A percentile compares a stretch with the other conserved stretches of the same genome.
Conservation (phyloP, 2,797 vertebrate species). For the Microhierax caerulescens region DNA sequence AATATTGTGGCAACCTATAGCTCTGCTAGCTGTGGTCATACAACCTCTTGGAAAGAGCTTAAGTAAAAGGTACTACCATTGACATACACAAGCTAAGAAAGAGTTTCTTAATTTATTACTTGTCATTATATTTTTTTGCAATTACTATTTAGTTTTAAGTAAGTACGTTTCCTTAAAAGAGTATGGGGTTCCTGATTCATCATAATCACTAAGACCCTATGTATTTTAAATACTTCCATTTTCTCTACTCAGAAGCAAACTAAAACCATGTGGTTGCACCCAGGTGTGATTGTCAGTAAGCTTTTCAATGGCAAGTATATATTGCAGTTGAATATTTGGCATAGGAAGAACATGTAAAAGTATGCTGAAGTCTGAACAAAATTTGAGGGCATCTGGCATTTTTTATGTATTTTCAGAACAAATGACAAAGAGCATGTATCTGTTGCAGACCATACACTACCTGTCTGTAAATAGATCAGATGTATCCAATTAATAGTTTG, state of each 20-base stretch:
- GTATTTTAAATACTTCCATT: neutral
- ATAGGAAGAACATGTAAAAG: neutral
- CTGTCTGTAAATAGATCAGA: neutral
- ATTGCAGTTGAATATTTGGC: neutral
- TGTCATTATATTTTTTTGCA: neutral
- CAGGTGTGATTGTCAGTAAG: neutral
- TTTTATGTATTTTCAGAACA: neutral
- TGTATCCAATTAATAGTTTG: neutral
- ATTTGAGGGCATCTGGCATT: neutral
- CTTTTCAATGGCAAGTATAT: neutral
- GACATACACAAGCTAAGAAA: neutral
- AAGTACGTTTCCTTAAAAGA: neutral
- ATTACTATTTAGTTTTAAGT: neutral
- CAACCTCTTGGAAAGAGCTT: neutral
- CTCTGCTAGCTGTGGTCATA: neutral
- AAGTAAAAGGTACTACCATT: neutral
- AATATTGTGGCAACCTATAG: neutral
- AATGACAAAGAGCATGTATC: neutral
- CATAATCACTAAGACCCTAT: neutral
- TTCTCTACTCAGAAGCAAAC: neutral
- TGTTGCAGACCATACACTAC: neutral
- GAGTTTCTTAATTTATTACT: neutral
- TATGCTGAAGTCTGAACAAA: neutral
- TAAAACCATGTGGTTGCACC: neutral
- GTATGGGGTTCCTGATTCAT: neutral